These are phyloP conservation scores for Heliocidaris tuberculata DNA, from an alignment of 35 echinoderm and acorn worm species.

Conservation along the genomic window DNA sequence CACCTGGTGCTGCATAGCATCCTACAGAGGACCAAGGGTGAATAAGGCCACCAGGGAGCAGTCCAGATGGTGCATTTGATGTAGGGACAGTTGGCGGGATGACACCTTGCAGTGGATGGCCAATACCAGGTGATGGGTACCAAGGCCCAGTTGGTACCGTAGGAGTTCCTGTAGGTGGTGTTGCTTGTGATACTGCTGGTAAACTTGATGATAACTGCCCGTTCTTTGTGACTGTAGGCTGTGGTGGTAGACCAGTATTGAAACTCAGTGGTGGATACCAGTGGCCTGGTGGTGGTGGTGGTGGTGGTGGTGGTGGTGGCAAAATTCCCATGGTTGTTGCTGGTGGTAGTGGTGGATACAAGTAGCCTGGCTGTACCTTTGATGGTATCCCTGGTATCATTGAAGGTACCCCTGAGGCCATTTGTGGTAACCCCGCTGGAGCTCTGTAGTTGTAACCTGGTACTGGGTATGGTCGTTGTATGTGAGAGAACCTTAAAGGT, in stretches of 20 bases:
- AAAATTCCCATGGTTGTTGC: slow-evolving; percentile 10
- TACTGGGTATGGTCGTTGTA: background rate
- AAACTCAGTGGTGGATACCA: background rate
- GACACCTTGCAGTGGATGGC: background rate
- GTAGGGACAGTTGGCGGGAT: background rate
- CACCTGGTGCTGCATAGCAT: background rate
- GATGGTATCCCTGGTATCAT: background rate
- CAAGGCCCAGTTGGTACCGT: background rate
- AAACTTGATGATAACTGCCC: background rate
- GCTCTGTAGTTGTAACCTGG: background rate
- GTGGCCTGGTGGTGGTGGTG: background rate
- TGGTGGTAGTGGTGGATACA: slow-evolving; percentile 18
- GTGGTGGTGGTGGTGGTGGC: slow-evolving; percentile 24
- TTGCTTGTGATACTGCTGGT: background rate
- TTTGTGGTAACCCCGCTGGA: background rate
- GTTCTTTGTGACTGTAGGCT: background rate
- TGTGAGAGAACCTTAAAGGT: background rate
- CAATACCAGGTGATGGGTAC: background rate
- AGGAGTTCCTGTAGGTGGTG: background rate
- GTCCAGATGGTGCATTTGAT: background rate
- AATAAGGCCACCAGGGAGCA: background rate
- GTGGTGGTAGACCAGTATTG: background rate
- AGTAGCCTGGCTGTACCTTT: background rate
- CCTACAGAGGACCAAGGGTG: background rate
- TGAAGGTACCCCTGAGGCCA: background rate